Base-by-base conservation (phyloP, 2,797 vertebrate species). In the Melanotaenia maccullochi region DNA sequence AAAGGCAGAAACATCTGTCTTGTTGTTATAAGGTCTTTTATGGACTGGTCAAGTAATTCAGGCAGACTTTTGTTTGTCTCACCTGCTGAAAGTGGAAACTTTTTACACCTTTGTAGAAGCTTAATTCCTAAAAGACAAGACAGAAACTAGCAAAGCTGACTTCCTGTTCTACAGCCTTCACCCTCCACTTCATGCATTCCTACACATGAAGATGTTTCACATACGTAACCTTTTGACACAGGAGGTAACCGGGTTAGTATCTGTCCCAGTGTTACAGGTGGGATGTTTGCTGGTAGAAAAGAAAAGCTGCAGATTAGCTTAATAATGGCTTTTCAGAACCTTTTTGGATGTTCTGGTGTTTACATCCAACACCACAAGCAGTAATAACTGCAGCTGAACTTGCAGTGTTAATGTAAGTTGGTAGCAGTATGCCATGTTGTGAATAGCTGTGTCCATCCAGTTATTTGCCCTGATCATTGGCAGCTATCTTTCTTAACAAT, bases 361-460 rank as follows among this genome's bases (percentile, higher is more conserved):
- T 44, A 44, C 16, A 20, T 6, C 40, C 40, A 44, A 44, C 40
- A 16, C 1, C 14, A 44, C 40, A 44, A 5, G 40, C 16, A 18
- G 9, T 13, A 44, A 44, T 44, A 0, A 24, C 6, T 51, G 49
- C 20, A 51, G 49, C 20, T 24, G 22, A 51, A 22, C n/a, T 44
- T 20, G 40, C 16, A 44, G 12, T 44, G 3, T 13, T 18, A 44
- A 51, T 22, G 8, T 9, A 9, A 51, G 9, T 51, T 52, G 3
- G 9, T 52, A 52, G 47, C 47, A 22, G 16, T 49, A 25, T 55
- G 40, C 28, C 9, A 57, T 1, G 32, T 61, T 65, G 65, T 0
- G 0, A 22, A 16, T 30, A 28, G n/a, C 2, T 4, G 0, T 4
- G 0, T 52, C 60, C 14, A 0, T 16, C 20, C 25, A 1, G 2